phyloP scores from a whole-genome alignment of 2,113 vertebrate species.

The Dryoscopus gambensis region DNA sequence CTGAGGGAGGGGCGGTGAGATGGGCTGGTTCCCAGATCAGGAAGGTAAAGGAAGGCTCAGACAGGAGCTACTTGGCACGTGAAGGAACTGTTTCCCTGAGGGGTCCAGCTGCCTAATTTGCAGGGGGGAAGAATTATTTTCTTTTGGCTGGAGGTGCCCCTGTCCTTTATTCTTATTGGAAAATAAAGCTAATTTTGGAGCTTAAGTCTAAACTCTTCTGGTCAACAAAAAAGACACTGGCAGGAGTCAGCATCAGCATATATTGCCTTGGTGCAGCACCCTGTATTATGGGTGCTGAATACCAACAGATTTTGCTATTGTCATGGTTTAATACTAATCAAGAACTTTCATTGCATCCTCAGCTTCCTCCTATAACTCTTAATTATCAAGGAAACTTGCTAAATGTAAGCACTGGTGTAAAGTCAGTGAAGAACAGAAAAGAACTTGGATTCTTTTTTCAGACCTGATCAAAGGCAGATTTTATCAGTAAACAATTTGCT shows the following conservation, averaged over 20 bases:
- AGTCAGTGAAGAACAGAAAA: not conserved
- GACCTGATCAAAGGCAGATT: not conserved
- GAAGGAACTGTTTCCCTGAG: not conserved
- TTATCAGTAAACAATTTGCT: not conserved
- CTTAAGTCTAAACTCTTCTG: not conserved
- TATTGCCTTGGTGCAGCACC: not conserved
- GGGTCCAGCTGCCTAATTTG: constrained; percentile 3
- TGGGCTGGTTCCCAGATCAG: not conserved
- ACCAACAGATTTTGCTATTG: not conserved
- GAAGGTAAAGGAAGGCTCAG: not conserved
- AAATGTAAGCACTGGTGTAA: not conserved
- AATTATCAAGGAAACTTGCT: not conserved
- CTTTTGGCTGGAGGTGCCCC: not conserved
- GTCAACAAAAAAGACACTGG: not conserved
- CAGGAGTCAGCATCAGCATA: not conserved
- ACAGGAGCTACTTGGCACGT: not conserved
- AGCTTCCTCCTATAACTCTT: not conserved
- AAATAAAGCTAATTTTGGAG: not conserved
- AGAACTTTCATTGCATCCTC: not conserved
- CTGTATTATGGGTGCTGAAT: not conserved
- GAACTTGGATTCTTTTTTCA: not conserved
- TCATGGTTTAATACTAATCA: not conserved
- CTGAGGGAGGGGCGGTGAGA: not conserved
- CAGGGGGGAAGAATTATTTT: not conserved
- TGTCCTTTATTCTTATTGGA: not conserved